Conservation (phyloP, 2,113 vertebrate genomes). For the Hystrix cristata region DNA sequence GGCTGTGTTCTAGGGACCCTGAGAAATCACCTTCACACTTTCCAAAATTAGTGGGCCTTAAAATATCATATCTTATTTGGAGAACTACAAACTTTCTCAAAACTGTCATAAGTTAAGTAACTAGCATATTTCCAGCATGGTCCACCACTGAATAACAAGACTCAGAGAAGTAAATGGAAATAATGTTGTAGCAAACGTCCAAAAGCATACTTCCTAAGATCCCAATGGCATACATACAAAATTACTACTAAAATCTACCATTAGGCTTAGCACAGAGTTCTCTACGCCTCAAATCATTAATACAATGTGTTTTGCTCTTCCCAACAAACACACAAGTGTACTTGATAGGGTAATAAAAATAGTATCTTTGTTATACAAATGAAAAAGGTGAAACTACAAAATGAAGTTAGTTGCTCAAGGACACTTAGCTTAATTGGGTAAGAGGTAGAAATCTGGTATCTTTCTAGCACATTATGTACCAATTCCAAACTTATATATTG, state of each 20-base stretch:
- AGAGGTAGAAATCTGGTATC: neutral
- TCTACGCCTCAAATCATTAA: neutral
- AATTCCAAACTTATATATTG: neutral
- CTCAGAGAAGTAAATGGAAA: neutral
- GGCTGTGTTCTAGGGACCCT: neutral
- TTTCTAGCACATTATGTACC: neutral
- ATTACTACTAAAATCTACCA: neutral
- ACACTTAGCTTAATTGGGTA: neutral
- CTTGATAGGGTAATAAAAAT: neutral
- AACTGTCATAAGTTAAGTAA: neutral
- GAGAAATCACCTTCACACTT: neutral
- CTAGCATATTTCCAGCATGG: neutral
- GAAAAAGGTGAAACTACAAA: neutral
- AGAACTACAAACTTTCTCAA: neutral
- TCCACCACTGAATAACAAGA: neutral
- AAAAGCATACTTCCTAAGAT: neutral
- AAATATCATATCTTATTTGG: neutral
- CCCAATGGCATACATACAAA: too few species aligned
- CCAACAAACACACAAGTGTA: neutral
- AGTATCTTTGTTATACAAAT: neutral
- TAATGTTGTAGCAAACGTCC: neutral
- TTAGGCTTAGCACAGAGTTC: neutral
- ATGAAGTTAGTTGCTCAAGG: neutral
- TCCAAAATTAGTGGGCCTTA: neutral
- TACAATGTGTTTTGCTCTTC: neutral